Percentiles rank a stretch among this genome's conserved stretches.
phyloP scores from a whole-genome alignment of 2,113 vertebrate species.

The Todiramphus saurophagus region DNA sequence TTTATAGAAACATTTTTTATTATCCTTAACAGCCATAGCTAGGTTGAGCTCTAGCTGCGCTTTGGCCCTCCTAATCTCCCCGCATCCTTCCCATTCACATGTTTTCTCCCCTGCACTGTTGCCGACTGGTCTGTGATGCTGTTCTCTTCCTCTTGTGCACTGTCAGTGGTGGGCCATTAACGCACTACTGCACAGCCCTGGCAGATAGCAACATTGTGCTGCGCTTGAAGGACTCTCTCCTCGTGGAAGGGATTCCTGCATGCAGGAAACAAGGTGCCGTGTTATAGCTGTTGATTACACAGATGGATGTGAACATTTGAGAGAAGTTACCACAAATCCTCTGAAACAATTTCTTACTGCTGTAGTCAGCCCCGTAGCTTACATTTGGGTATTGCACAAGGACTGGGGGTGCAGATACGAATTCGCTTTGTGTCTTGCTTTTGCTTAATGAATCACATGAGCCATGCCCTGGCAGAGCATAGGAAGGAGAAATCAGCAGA shows the following conservation, averaged over 20 bases:
- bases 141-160: background rate
- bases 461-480: background rate
- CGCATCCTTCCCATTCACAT: background rate
- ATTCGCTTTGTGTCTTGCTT: background rate
- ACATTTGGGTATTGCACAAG: background rate
- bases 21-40: too few relatives aligned
- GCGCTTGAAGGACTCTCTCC: background rate
- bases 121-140: background rate
- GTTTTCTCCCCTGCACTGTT: background rate
- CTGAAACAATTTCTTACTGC: background rate
- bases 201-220: background rate
- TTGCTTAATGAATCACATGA: background rate
- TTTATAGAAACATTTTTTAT: too few relatives aligned
- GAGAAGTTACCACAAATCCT: background rate
- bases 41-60: too few relatives aligned
- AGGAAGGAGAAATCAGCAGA: background rate
- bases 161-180: background rate
- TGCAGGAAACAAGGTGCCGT: background rate
- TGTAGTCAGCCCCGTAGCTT: background rate
- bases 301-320: background rate
- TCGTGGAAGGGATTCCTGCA: background rate
- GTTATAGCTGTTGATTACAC: background rate
- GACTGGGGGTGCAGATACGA: background rate
- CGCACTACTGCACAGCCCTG: rapidly evolving
- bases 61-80: too few relatives aligned